Conservation (phyloP, 2,797 vertebrate genomes). For the Momotus momota region DNA sequence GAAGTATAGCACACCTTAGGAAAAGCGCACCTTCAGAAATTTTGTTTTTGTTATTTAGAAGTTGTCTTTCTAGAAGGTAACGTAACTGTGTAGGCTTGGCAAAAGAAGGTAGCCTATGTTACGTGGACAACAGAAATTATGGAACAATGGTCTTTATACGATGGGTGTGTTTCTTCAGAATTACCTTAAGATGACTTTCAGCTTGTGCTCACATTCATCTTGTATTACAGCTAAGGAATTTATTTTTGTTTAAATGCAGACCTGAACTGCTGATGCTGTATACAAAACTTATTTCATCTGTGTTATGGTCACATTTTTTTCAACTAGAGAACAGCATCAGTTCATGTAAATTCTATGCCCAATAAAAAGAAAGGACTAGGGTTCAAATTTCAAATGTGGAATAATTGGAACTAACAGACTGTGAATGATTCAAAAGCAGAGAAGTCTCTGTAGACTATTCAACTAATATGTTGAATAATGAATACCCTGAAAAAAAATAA, state of each 20-base stretch:
- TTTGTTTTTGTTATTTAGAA: not conserved
- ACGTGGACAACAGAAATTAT: not conserved
- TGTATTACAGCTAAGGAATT: not conserved
- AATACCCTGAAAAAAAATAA: conserved; percentile 7
- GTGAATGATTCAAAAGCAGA: conserved; percentile 37
- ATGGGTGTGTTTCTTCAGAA: not conserved
- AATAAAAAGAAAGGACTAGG: not conserved
- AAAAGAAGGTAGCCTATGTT: not conserved
- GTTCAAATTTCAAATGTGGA: conserved; percentile 47
- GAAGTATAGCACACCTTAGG: not conserved
- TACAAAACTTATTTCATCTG: not conserved
- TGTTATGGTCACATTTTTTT: not conserved
- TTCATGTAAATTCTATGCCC: not conserved
- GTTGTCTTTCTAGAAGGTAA: not conserved
- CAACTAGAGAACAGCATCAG: not conserved
- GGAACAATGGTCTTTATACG: not conserved
- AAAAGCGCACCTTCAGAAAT: not conserved
- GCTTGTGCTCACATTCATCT: not conserved
- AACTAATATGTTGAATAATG: conserved; percentile 7
- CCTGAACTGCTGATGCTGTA: not conserved
- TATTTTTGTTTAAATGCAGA: not conserved
- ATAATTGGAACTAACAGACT: conserved; percentile 26
- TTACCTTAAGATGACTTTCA: not conserved
- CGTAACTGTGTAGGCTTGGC: not conserved
- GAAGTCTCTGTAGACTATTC: conserved; percentile 12